Evolutionary conservation across 2,888 invertebrate genomes (phyloP).

Genomic region (Gandaritis pyraliata): DNA sequence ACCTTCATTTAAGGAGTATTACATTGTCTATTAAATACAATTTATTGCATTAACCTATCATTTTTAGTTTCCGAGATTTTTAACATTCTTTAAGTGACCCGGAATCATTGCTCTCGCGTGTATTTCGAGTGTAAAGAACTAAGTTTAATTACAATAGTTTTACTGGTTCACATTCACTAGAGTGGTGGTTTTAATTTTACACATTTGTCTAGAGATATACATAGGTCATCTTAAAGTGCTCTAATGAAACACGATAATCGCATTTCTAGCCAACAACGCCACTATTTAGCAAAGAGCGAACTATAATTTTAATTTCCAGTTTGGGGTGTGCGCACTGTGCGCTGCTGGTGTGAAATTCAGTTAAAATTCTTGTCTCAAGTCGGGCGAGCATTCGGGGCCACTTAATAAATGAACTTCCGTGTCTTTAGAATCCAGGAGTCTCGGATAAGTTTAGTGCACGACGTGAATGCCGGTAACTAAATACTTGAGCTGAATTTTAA

Average conservation of each 20-base stretch:
- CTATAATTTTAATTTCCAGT: slow-evolving; percentile 45
- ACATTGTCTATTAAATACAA: no score
- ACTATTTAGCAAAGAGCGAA: slow-evolving; percentile 16
- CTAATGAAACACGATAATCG: slow-evolving; percentile 2
- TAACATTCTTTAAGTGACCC: no score
- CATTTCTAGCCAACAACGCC: slow-evolving; percentile 11
- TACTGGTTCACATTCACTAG: no score
- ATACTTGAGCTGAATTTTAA: slow-evolving; percentile 38
- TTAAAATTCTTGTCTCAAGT: slow-evolving; percentile 57
- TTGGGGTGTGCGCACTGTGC: slow-evolving; percentile 41
- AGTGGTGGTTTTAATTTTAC: no score
- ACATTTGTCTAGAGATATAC: no score
- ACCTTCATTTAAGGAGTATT: no score
- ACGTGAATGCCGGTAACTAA: slow-evolving; percentile 34
- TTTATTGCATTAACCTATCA: no score
- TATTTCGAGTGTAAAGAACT: no score
- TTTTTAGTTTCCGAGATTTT: no score
- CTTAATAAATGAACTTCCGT: slow-evolving; percentile 61
- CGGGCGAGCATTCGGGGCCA: slow-evolving; percentile 53
- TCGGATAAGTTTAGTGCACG: slow-evolving; percentile 33
- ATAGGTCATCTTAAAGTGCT: no score
- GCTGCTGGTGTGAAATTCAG: slow-evolving; percentile 53
- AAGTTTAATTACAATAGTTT: no score
- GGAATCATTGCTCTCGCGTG: no score
- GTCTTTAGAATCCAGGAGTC: slow-evolving; percentile 47